Percentiles rank a stretch among this genome's conserved stretches.
phyloP scores from a whole-genome alignment of 2,113 vertebrate genomes.

The Sceloporus tristichus region DNA sequence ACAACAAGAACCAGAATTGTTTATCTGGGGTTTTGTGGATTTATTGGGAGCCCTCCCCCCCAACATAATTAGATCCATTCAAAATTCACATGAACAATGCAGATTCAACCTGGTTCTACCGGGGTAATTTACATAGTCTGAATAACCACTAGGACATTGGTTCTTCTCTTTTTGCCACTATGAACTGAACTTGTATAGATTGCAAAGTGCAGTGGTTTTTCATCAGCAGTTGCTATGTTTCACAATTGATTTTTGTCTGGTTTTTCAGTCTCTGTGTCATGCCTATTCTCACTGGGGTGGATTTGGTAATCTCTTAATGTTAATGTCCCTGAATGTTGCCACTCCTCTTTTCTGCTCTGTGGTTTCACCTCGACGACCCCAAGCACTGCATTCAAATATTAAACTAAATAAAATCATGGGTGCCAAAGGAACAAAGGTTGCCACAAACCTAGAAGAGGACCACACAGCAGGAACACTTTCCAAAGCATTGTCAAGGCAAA shows the following conservation, averaged over 20 bases:
- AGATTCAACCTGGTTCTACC: too few relatives aligned
- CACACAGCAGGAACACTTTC: background rate
- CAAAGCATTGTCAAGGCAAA: background rate
- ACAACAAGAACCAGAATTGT: too few relatives aligned
- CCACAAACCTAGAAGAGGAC: background rate
- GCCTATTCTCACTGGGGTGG: background rate
- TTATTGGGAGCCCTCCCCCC: too few relatives aligned
- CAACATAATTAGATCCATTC: too few relatives aligned
- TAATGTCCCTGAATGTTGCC: background rate
- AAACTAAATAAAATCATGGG: background rate
- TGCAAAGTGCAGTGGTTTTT: background rate
- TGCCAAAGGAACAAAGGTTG: conserved; percentile 36
- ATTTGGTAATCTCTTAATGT: background rate
- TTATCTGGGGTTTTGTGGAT: too few relatives aligned
- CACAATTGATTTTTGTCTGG: background rate
- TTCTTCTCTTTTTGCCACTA: too few relatives aligned
- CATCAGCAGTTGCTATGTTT: background rate
- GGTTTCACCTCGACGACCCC: conserved; percentile 8
- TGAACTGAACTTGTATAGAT: too few relatives aligned
- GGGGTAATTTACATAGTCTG: too few relatives aligned
- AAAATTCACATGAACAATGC: too few relatives aligned
- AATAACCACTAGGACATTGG: too few relatives aligned
- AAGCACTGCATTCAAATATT: conserved; percentile 15
- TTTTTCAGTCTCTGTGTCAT: background rate
- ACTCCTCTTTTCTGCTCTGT: background rate